Conservation (phyloP, 2,797 vertebrate species). For the Hybognathus amarus region DNA sequence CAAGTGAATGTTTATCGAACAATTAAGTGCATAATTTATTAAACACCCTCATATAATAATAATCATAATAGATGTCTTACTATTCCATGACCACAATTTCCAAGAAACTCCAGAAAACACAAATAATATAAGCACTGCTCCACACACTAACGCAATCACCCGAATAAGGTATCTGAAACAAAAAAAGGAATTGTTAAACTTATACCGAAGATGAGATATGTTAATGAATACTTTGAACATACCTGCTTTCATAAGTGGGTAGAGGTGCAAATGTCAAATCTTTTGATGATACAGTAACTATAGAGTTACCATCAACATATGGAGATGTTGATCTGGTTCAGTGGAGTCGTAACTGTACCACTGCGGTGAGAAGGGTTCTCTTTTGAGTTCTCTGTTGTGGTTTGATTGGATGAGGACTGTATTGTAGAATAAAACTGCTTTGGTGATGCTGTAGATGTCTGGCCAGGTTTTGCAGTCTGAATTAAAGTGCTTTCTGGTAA, state of each 20-base stretch:
- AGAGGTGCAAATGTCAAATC: neutral
- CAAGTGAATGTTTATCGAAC: neutral
- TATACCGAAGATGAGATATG: neutral
- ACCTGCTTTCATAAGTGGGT: neutral
- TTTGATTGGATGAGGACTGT: neutral
- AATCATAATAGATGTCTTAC: conserved; percentile 19
- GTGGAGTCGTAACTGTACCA: neutral
- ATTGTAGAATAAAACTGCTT: neutral
- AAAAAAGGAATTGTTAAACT: neutral
- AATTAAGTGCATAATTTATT: neutral
- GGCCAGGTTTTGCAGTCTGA: neutral
- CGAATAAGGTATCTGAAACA: neutral
- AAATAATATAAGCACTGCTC: neutral
- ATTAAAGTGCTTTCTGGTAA: neutral
- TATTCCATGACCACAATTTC: conserved; percentile 17
- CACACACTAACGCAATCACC: neutral
- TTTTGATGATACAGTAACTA: neutral
- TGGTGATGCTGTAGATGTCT: neutral
- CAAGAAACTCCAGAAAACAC: neutral
- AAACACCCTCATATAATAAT: neutral
- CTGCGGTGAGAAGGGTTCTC: neutral
- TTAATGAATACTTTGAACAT: neutral
- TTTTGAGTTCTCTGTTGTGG: neutral
- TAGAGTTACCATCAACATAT: neutral
- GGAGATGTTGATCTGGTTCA: neutral